phyloP scores from a whole-genome alignment of 2,113 vertebrate genomes.

The Phoxinus phoxinus region DNA sequence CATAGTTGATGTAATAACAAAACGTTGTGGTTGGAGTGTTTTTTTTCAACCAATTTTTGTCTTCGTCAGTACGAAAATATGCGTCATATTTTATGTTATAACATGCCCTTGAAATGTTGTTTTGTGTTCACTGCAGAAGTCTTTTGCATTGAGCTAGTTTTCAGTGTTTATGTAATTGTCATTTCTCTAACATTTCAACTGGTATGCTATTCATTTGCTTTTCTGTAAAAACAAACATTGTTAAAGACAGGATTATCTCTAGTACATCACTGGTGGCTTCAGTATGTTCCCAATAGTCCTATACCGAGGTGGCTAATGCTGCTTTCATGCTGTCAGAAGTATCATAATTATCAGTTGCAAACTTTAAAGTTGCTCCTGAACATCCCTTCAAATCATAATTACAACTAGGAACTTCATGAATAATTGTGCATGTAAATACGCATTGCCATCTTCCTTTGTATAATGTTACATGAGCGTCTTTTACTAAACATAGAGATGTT shows the following conservation, averaged over 20 bases:
- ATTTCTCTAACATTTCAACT: background rate
- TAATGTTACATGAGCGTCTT: background rate
- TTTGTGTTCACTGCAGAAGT: background rate
- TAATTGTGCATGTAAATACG: background rate
- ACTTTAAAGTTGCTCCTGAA: background rate
- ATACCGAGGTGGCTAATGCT: background rate
- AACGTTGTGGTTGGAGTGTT: background rate
- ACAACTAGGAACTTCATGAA: background rate
- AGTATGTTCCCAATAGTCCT: background rate
- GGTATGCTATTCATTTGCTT: background rate
- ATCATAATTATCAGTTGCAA: background rate
- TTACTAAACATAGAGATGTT: background rate
- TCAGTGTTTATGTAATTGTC: background rate
- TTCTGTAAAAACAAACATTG: too few species aligned
- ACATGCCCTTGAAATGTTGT: conserved; percentile 14
- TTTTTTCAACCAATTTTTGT: background rate
- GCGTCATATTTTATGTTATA: conserved; percentile 7
- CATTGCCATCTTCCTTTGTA: background rate
- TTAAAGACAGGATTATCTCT: background rate
- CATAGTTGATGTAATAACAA: conserved; percentile 11
- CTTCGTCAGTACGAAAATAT: background rate
- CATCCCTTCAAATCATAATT: background rate
- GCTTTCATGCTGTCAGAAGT: background rate
- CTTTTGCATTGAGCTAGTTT: conserved; percentile 10
- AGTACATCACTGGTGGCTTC: background rate